Evolutionary conservation across 2,797 vertebrate species (phyloP), one percentile per base, ranked within the genome.

Genomic region (Propithecus deckenii): DNA sequence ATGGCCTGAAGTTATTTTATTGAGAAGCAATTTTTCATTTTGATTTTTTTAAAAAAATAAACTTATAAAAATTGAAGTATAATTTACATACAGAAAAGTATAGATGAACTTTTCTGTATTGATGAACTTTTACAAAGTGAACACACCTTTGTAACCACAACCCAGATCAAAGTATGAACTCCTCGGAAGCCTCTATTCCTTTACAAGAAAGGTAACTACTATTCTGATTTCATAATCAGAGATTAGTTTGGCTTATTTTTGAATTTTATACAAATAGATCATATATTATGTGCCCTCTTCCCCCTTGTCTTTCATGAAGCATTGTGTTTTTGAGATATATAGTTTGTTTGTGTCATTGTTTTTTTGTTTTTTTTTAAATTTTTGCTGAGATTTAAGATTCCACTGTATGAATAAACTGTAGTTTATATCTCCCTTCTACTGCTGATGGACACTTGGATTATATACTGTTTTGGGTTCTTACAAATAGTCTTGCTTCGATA

Each of bases 51-150:
- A 15, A 43, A 38, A 75, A 67, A 52, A n/a, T 38, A 80, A 93
- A 79, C 12, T 79, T 71, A 52, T 46, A 95, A 78, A 78, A 52
- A 65, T 71, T 78, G 28, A 83, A 57, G 22, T 81, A 35, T 61
- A 75, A 76, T 79, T 65, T 91, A 52, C 13, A 65, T 79, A 78
- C 13, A 59, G 61, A 84, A 91, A 89, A 57, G 12, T 72, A 28
- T 32, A 84, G 52, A 48, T 87, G 59, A 85, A 65, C 83, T 79
- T 90, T 94, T 96, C 41, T 86, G 8, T 86, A 50, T 69, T 86
- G 41, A 78, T 89, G 6, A 65, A 71, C 74, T 92, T 95, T 81
- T 88, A 63, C 52, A 92, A 86, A 86, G 46, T 86, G 95, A 95
- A 90, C 41, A 65, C 5, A 55, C 18, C 15, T 85, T 86, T 94